Percentiles rank a stretch among this genome's conserved stretches.
These are phyloP conservation scores for Podilymbus podiceps DNA, from an alignment of 2,113 vertebrate species.

Conservation along the genomic window DNA sequence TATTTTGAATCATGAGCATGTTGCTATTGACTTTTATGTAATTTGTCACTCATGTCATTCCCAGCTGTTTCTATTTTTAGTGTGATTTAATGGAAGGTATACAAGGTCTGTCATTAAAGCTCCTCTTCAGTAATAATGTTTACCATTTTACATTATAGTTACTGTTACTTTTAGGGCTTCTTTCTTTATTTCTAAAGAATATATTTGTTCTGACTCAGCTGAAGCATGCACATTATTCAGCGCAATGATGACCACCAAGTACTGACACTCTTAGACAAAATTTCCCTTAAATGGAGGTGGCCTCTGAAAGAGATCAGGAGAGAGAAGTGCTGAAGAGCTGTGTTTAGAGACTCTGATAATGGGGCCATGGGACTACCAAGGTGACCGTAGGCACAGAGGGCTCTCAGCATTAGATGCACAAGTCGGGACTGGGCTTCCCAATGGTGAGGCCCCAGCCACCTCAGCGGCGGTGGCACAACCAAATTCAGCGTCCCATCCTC, in stretches of 20 bases:
- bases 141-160: background rate
- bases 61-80: background rate
- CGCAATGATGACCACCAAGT: background rate
- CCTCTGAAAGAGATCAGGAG: background rate
- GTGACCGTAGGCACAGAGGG: accelerated
- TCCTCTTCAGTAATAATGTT: background rate
- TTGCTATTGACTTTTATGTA: background rate
- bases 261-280: background rate
- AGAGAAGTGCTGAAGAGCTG: background rate
- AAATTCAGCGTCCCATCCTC: background rate
- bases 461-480: accelerated
- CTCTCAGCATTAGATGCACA: background rate
- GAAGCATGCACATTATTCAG: background rate
- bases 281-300: background rate
- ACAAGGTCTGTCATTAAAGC: background rate
- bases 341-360: background rate
- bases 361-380: background rate
- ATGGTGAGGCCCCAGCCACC: background rate
- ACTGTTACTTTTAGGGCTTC: conserved; percentile 3
- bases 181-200: conserved; percentile 26
- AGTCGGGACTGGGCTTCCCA: too few relatives aligned
- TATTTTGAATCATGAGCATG: background rate
- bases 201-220: background rate
- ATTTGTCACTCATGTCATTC: background rate
- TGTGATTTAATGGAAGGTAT: background rate